These are phyloP conservation scores for Jordanella pulchra DNA, from an alignment of 2,797 vertebrate species.

Conservation along the genomic window DNA sequence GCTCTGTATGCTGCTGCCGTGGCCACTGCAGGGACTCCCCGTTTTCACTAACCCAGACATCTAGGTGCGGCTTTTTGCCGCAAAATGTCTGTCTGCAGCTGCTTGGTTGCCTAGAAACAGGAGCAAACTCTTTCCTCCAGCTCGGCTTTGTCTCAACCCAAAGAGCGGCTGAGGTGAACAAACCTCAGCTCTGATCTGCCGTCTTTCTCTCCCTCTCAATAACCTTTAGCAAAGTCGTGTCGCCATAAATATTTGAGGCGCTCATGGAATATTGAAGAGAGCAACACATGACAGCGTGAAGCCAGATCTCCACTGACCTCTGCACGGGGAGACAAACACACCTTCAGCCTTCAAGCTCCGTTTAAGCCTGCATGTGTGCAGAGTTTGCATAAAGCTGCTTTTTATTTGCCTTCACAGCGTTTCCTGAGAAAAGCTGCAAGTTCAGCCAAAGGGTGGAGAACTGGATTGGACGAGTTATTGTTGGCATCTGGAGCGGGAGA, in stretches of 20 bases:
- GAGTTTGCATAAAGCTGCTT: background rate
- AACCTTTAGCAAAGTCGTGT: constrained; percentile 65
- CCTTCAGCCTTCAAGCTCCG: constrained; percentile 5
- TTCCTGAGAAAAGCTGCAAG: constrained; percentile 33
- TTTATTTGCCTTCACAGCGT: constrained; percentile 3
- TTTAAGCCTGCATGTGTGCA: background rate
- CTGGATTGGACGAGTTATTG: constrained; percentile 21
- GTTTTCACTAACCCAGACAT: constrained; percentile 27
- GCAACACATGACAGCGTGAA: constrained; percentile 55
- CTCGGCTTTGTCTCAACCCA: constrained; percentile 40
- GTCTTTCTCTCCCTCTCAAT: constrained; percentile 26
- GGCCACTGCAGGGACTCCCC: constrained; percentile 56
- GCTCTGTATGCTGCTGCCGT: constrained; percentile 58
- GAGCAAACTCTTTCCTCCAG: constrained; percentile 63
- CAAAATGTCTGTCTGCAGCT: constrained; percentile 30
- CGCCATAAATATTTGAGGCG: constrained; percentile 78
- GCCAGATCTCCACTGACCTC: constrained; percentile 13
- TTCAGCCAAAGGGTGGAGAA: constrained; percentile 55
- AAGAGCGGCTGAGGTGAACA: constrained; percentile 42
- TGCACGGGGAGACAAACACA: background rate
- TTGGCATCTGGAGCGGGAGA: constrained; percentile 12
- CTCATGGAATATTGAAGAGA: constrained; percentile 71
- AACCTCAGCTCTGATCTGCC: background rate
- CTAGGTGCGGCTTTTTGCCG: constrained; percentile 67
- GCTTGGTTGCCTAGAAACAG: constrained; percentile 80